Percentiles rank a stretch among this genome's conserved stretches.
Conservation (phyloP, 2,113 vertebrate genomes). For the Microtus montanus region DNA sequence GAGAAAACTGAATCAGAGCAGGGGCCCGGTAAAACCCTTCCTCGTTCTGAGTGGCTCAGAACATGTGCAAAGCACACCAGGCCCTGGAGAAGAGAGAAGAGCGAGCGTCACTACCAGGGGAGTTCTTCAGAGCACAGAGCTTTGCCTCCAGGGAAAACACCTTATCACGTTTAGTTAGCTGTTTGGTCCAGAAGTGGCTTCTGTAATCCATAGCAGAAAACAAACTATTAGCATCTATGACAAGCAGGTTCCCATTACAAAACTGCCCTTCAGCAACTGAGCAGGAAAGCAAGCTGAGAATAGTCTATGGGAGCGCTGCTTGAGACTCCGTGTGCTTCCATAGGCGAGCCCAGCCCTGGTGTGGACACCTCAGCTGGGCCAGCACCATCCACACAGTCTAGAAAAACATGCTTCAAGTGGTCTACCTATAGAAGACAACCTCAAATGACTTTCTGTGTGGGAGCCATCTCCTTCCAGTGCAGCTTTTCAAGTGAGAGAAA, state of each 20-base stretch:
- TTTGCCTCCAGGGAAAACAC: background rate
- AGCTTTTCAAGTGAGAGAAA: slow-evolving; percentile 40
- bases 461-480: background rate
- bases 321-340: no score
- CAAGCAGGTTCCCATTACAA: background rate
- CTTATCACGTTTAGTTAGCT: background rate
- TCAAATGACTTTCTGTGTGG: slow-evolving; percentile 14
- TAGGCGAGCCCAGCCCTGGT: no score
- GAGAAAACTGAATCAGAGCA: no score
- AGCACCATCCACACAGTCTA: background rate
- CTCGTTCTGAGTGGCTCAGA: no score
- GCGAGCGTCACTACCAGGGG: no score
- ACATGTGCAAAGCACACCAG: no score
- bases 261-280: background rate
- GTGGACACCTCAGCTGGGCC: background rate
- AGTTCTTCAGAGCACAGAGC: no score
- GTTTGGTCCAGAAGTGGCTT: background rate
- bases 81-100: no score
- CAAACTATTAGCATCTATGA: background rate
- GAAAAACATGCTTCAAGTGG: background rate
- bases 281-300: no score
- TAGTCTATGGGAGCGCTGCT: no score
- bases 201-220: background rate
- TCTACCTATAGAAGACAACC: background rate
- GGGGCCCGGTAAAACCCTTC: no score